Conservation (phyloP, 2,113 vertebrate genomes). For the Zootoca vivipara region DNA sequence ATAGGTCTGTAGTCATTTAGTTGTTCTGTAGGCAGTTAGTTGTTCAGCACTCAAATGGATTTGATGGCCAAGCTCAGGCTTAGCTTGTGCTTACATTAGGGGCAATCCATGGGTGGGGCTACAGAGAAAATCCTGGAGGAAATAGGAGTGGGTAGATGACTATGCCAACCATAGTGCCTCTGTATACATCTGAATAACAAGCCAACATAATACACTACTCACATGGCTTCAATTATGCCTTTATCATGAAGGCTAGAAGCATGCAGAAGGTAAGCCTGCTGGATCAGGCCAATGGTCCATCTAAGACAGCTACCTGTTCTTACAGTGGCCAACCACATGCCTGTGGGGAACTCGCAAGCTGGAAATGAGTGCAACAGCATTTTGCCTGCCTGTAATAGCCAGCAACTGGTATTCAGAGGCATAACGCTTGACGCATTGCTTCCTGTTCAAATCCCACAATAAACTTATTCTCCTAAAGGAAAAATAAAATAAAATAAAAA, state of each 20-base stretch:
- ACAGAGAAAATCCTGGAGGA: neutral
- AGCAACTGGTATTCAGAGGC: too few species aligned
- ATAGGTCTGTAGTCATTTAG: too few species aligned
- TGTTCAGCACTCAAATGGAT: too few species aligned
- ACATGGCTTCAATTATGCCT: neutral
- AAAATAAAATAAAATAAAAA: neutral
- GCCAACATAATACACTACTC: neutral
- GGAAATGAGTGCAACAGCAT: too few species aligned
- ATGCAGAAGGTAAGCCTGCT: neutral
- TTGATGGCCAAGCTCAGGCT: neutral
- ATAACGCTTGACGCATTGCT: neutral
- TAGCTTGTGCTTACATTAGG: neutral
- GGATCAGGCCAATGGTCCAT: too few species aligned
- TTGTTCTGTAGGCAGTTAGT: too few species aligned
- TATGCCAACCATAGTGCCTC: neutral
- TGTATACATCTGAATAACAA: neutral
- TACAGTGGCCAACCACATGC: too few species aligned
- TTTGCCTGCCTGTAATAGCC: too few species aligned
- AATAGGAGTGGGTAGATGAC: neutral
- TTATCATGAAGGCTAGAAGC: too few species aligned
- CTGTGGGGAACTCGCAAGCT: too few species aligned
- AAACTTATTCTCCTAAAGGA: neutral
- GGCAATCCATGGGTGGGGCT: neutral
- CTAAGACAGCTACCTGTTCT: too few species aligned
- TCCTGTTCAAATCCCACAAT: neutral